A percentile compares a stretch with the other conserved stretches of the same genome.
Conservation (phyloP, 2,888 invertebrate genomes). For the Bimastos eiseni region DNA sequence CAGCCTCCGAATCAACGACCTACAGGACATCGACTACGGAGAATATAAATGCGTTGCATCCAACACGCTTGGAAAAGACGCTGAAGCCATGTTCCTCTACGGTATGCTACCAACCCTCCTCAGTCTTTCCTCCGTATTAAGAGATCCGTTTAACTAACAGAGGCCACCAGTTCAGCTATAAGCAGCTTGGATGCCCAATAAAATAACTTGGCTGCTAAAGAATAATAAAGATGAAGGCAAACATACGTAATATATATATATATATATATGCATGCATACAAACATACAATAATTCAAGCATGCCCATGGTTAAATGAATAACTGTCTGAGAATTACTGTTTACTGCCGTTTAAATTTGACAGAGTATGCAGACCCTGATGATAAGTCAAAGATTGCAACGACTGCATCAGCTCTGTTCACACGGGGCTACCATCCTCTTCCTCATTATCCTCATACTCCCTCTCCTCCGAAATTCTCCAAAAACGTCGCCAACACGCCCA, state of each 20-base stretch:
- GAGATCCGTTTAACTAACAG: too few relatives aligned
- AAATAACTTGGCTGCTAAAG: too few relatives aligned
- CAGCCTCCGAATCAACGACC: slow-evolving; percentile 40
- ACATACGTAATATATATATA: neutral
- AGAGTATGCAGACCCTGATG: neutral
- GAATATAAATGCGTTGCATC: slow-evolving; percentile 43
- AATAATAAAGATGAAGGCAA: neutral
- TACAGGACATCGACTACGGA: slow-evolving; percentile 39
- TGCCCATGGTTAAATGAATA: neutral
- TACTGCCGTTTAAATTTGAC: neutral
- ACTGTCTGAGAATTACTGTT: neutral
- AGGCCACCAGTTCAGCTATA: too few relatives aligned
- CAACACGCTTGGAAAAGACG: slow-evolving; percentile 41
- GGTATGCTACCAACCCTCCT: slow-evolving; percentile 18
- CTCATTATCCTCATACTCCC: neutral
- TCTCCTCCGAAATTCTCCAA: slow-evolving; percentile 13
- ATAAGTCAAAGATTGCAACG: neutral
- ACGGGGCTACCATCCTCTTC: neutral
- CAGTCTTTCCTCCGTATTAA: neutral
- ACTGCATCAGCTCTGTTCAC: neutral
- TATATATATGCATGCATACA: too few relatives aligned
- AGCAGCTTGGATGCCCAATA: too few relatives aligned
- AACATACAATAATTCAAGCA: neutral
- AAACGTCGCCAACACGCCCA: neutral
- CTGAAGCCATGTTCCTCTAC: slow-evolving; percentile 40